Percentiles rank a stretch among this genome's conserved stretches.
Conservation (phyloP, 1,140 invertebrate species). For the Megathymus violae region DNA sequence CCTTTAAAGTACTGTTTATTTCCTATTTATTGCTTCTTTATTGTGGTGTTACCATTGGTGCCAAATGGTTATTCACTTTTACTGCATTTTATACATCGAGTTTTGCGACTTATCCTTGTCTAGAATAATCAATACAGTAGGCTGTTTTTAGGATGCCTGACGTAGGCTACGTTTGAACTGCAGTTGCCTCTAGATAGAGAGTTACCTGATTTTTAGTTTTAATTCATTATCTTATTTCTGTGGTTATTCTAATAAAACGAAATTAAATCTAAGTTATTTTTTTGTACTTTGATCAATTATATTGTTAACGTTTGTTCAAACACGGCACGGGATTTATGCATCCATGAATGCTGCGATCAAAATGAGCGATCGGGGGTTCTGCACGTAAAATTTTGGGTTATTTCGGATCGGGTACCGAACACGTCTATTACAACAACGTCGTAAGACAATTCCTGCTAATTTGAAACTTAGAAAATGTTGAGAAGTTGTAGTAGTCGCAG, state of each 20-base stretch:
- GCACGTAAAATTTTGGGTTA: too few species aligned
- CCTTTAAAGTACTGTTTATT: too few species aligned
- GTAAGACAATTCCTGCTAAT: too few species aligned
- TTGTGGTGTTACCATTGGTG: constrained; percentile 55
- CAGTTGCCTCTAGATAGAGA: not conserved
- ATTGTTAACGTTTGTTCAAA: too few species aligned
- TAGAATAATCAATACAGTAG: constrained; percentile 28
- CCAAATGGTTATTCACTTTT: constrained; percentile 49
- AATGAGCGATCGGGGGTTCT: too few species aligned
- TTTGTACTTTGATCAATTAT: too few species aligned
- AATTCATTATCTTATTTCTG: not conserved
- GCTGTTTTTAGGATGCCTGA: not conserved
- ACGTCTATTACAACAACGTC: too few species aligned
- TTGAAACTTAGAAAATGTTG: constrained; percentile 4
- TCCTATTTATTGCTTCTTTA: constrained; percentile 44
- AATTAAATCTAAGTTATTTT: too few species aligned
- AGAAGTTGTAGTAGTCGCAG: not conserved
- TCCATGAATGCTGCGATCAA: too few species aligned
- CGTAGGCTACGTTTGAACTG: not conserved
- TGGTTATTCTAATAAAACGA: too few species aligned
- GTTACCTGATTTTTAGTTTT: not conserved
- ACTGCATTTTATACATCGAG: constrained; percentile 33
- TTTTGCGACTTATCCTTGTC: constrained; percentile 39
- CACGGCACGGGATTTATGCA: too few species aligned
- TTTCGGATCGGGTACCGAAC: too few species aligned